Base-by-base conservation (phyloP, 2,113 vertebrate genomes). In the Pomatostomus ruficeps region DNA sequence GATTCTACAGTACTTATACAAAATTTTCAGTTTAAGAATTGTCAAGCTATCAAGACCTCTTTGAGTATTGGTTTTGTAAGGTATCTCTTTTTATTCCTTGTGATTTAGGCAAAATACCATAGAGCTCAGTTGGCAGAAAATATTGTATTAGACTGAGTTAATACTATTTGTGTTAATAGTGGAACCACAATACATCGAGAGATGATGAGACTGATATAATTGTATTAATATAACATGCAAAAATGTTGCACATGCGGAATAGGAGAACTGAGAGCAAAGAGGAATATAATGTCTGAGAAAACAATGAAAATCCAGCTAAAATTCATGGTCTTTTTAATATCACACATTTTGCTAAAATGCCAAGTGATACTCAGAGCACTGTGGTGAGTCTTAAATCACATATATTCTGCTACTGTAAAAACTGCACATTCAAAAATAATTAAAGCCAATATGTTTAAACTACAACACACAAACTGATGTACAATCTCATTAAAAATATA, bases 401-500 rank as follows among this genome's bases (percentile, higher is more conserved):
- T 88, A 88, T 84, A 96, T 93, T 75, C 88, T 92, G 79, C 86
- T 93, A 88, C 74, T 93, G 89, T 82, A 96, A 96, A 94, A 97
- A 95, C 73, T 62, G 78, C 82, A 96, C 88, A 96, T 96, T 96
- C 91, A 95, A 94, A 96, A 94, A 96, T 95, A 97, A 96, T 96
- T 96, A 96, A 96, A 96, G 82, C 52, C 73, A 85, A 16, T 95
- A 94, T 77, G 92, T 86, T 88, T 96, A 95, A 96, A 94, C 88
- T 86, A 52, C 63, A 97, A 77, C 74, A 89, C 20, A 95, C 85
- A 95, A 97, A 94, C 88, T 93, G 88, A 94, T 90, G 88, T 71
- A 96, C 82, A 91, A 91, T 80, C 93, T 96, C 85, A 96, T 96
- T 97, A 94, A 97, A 95, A 96, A 96, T 76, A 95, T 67, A 95